phyloP scores from a whole-genome alignment of 1,140 invertebrate genomes.

The Lucilia cuprina region DNA sequence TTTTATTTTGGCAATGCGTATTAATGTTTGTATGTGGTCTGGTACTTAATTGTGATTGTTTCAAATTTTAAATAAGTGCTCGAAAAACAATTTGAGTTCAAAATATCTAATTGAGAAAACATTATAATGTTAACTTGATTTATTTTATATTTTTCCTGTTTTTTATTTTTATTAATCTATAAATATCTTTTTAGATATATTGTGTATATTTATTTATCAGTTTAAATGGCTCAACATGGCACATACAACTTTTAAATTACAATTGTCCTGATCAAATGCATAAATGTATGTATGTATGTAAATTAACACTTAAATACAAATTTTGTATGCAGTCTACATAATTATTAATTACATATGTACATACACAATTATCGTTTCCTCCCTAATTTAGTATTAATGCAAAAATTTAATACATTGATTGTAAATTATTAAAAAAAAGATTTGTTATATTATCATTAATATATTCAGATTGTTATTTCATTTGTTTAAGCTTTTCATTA shows the following conservation, averaged over 20 bases:
- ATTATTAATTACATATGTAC: too few relatives aligned
- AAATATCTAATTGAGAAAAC: background rate
- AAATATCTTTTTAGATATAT: background rate
- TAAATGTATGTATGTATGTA: too few relatives aligned
- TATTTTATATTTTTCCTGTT: background rate
- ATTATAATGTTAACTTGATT: conserved; percentile 1
- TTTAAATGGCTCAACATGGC: conserved; percentile 1
- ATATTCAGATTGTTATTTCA: too few relatives aligned
- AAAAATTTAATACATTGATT: too few relatives aligned
- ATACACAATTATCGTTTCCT: too few relatives aligned
- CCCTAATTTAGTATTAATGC: too few relatives aligned
- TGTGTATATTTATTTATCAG: background rate
- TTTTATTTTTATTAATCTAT: background rate
- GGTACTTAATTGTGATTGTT: background rate
- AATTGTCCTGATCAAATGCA: background rate
- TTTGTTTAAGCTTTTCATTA: too few relatives aligned
- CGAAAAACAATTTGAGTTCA: background rate
- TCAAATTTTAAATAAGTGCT: background rate
- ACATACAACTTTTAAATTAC: background rate
- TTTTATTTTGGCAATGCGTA: background rate
- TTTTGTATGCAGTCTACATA: too few relatives aligned
- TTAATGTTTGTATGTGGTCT: background rate
- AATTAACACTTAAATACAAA: too few relatives aligned
- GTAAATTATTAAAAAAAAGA: too few relatives aligned
- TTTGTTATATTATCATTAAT: too few relatives aligned